phyloP scores from a whole-genome alignment of 2,113 vertebrate genomes.

The Oophaga pumilio region DNA sequence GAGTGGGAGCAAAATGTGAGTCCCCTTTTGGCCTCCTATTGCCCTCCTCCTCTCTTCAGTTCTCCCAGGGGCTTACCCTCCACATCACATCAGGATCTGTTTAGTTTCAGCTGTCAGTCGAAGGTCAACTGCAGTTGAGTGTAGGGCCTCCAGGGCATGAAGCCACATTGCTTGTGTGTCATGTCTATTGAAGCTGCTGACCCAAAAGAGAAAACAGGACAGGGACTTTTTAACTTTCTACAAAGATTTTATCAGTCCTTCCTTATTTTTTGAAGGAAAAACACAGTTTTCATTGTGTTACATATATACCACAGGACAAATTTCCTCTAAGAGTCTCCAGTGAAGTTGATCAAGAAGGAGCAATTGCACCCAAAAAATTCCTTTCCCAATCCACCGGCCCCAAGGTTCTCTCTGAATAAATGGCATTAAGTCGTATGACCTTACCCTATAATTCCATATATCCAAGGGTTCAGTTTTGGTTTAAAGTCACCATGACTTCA shows the following conservation, averaged over 20 bases:
- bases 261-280: no score
- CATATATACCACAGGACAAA: background rate
- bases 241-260: background rate
- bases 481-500: no score
- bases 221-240: background rate
- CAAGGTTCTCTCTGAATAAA: background rate
- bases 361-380: background rate
- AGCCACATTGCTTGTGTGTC: background rate
- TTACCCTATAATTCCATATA: background rate
- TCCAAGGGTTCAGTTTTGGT: no score
- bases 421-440: background rate
- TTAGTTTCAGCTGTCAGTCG: slow-evolving; percentile 42
- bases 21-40: slow-evolving; percentile 15
- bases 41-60: slow-evolving; percentile 4
- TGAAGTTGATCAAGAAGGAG: background rate
- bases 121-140: slow-evolving; percentile 33
- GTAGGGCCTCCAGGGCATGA: background rate
- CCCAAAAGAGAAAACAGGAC: background rate
- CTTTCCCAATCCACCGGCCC: background rate
- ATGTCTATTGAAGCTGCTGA: background rate
- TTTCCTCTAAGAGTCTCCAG: background rate
- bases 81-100: slow-evolving; percentile 35
- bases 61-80: background rate
- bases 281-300: background rate
- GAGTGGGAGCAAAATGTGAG: slow-evolving; percentile 13